A percentile compares a stretch with the other conserved stretches of the same genome.
phyloP scores from a whole-genome alignment of 1,140 invertebrate species.

The Drosophila grimshawi region DNA sequence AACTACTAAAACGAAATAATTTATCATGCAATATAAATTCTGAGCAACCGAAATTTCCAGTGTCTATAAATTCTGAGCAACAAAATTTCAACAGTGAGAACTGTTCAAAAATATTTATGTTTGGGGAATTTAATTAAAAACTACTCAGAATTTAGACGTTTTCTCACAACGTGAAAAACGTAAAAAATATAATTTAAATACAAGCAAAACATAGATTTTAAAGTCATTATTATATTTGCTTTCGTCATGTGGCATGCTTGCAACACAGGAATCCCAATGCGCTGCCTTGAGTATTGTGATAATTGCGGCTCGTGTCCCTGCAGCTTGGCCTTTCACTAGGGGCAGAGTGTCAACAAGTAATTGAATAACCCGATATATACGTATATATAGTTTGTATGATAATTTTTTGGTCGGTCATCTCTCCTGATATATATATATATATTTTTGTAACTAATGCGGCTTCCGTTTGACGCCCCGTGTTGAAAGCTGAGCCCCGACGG shows the following conservation, averaged over 20 bases:
- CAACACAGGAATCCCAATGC: neutral
- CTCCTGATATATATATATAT: constrained; percentile 25
- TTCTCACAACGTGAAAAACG: neutral
- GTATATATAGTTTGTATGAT: constrained; percentile 14
- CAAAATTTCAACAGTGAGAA: too few relatives aligned
- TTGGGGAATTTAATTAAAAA: too few relatives aligned
- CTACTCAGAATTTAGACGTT: too few relatives aligned
- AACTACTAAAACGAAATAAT: too few relatives aligned
- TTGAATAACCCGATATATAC: constrained; percentile 44
- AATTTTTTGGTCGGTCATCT: constrained; percentile 34
- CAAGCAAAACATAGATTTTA: too few relatives aligned
- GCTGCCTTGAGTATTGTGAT: neutral
- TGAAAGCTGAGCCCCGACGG: constrained; percentile 63
- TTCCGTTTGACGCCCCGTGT: constrained; percentile 74
- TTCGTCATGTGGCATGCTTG: neutral
- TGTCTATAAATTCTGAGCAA: too few relatives aligned
- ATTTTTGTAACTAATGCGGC: constrained; percentile 66
- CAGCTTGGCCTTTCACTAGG: constrained; percentile 12
- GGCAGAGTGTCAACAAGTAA: constrained; percentile 35
- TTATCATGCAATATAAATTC: too few relatives aligned
- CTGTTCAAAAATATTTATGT: too few relatives aligned
- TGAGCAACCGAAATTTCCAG: too few relatives aligned
- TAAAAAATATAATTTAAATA: neutral
- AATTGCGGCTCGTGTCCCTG: constrained; percentile 47
- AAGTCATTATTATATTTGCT: neutral